Conservation (phyloP, 2,888 invertebrate species). For the Chrysolina haemoptera region DNA sequence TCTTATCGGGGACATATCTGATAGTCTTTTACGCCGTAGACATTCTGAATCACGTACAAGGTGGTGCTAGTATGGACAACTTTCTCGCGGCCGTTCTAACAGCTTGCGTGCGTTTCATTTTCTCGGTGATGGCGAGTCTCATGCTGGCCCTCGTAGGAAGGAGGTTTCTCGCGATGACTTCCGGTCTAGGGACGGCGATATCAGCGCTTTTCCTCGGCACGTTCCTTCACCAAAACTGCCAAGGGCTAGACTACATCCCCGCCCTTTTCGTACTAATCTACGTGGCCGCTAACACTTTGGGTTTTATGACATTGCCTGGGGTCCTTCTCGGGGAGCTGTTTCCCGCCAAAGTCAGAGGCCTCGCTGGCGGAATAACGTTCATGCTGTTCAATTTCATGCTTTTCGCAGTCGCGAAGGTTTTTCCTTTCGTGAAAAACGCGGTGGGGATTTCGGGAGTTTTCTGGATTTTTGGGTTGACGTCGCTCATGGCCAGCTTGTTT, state of each 20-base stretch:
- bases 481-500: slow-evolving; percentile 76
- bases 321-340: slow-evolving; percentile 84
- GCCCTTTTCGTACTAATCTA: slow-evolving; percentile 76
- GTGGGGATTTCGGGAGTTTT: slow-evolving; percentile 81
- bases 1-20: slow-evolving; percentile 82
- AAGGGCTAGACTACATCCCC: slow-evolving; percentile 66
- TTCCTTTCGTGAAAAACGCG: slow-evolving; percentile 75
- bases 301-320: slow-evolving; percentile 82
- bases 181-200: slow-evolving; percentile 78
- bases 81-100: slow-evolving; percentile 79
- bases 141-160: slow-evolving; percentile 78
- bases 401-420: slow-evolving; percentile 80
- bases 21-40: slow-evolving; percentile 86
- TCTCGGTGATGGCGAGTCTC: slow-evolving; percentile 78
- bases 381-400: slow-evolving; percentile 80
- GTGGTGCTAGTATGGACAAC: slow-evolving; percentile 69
- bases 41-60: slow-evolving; percentile 74
- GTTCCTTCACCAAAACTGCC: slow-evolving; percentile 69
- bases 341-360: slow-evolving; percentile 81
- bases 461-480: slow-evolving; percentile 78
- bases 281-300: slow-evolving; percentile 82
- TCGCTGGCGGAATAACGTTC: slow-evolving; percentile 82
- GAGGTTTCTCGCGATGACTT: slow-evolving; percentile 77
- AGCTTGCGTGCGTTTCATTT: slow-evolving; percentile 77
- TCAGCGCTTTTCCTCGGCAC: slow-evolving; percentile 76